phyloP scores from a whole-genome alignment of 2,797 vertebrate species.

The Philypnodon macrostomus region DNA sequence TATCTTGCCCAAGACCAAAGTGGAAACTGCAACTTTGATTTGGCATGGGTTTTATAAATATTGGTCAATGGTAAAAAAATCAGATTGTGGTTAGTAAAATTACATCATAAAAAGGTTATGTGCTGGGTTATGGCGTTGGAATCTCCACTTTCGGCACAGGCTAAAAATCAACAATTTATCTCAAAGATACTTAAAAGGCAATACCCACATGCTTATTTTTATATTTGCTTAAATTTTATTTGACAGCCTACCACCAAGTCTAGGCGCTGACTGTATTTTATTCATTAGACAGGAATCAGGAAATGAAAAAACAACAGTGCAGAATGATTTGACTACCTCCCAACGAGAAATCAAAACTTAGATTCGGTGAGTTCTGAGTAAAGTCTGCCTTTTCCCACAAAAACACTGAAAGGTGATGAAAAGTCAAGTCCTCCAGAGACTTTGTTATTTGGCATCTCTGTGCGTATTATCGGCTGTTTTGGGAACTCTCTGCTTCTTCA shows the following conservation, averaged over 20 bases:
- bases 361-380: slow-evolving; percentile 22
- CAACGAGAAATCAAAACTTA: slow-evolving; percentile 36
- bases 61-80: not conserved
- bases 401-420: slow-evolving; percentile 37
- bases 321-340: slow-evolving; percentile 41
- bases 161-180: not conserved
- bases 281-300: slow-evolving; percentile 17
- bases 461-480: slow-evolving; percentile 58
- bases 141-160: not conserved
- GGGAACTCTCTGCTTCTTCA: slow-evolving; percentile 47
- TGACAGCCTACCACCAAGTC: not conserved
- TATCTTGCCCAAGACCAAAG: slow-evolving; percentile 14
- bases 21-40: slow-evolving; percentile 7
- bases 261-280: slow-evolving; percentile 14
- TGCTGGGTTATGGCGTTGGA: not conserved
- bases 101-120: not conserved
- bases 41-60: slow-evolving; percentile 1
- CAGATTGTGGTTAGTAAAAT: not conserved
- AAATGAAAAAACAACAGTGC: slow-evolving; percentile 29
- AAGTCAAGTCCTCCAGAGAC: slow-evolving; percentile 23
- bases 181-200: not conserved
- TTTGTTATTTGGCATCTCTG: slow-evolving; percentile 41
- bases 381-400: slow-evolving; percentile 34
- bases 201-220: slow-evolving; percentile 5
- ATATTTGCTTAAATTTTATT: slow-evolving; percentile 10